Base-by-base conservation (phyloP, 2,113 vertebrate species). In the Paedocypris sp. region DNA sequence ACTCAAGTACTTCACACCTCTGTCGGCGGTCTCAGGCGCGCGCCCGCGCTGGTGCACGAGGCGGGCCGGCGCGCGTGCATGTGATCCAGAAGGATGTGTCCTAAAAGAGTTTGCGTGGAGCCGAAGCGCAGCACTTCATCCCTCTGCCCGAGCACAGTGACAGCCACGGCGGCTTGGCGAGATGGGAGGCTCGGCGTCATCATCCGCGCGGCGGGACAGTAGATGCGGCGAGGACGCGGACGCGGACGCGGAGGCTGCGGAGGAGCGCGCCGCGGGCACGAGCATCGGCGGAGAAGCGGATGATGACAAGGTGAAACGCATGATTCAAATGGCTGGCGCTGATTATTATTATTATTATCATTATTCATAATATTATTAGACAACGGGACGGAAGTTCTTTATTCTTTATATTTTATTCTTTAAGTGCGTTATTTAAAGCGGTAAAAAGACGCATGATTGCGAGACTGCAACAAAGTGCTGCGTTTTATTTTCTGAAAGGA, bases 51-150 rank as follows among this genome's bases (percentile, higher is more conserved):
- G 82, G 78, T 84, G 80, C 83, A 74, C 78, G 82, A 81, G 88
- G 86, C 86, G 86, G 84, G 86, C 79, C 86, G 46, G 71, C 70
- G 75, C 77, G 64, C 77, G 82, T 85, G 82, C 88, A 85, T 91
- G 89, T 90, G 89, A 92, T 85, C 77, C 56, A 70, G 80, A 79
- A 82, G 83, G 82, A 69, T 81, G 77, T 52, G 23, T 59, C 29
- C 69, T 75, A 75, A 83, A 85, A 82, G 84, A 77, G 76, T 77
- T 82, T 70, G 75, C 68, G 32, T 68, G 22, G 66, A 72, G 74
- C 69, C 66, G 64, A 66, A 64, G 73, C 59, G 73, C 75, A 62
- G 54, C 83, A 84, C 73, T 87, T 73, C 35, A n/a, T n/a, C n/a
- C n/a, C n/a, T n/a, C n/a, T n/a, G n/a, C n/a, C n/a, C n/a, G n/a